Base-by-base conservation (phyloP, 1,140 invertebrate genomes). In the Agraylea sexmaculata region DNA sequence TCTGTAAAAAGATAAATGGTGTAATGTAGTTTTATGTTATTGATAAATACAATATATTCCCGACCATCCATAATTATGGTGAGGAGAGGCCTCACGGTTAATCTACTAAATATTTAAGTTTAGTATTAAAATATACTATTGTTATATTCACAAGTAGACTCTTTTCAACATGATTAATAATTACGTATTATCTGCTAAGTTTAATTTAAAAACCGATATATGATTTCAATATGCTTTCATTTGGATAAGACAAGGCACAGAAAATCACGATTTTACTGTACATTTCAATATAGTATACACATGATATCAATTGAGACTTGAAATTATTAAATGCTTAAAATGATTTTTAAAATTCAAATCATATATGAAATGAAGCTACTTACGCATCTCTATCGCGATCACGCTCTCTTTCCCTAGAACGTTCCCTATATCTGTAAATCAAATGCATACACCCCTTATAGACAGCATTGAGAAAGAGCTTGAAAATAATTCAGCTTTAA, bases 341-440 rank as follows among this genome's bases (percentile, higher is more conserved):
- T n/a, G n/a, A n/a, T n/a, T n/a, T n/a, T n/a, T n/a, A n/a, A n/a
- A n/a, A n/a, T n/a, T n/a, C n/a, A n/a, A n/a, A n/a, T n/a, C n/a
- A n/a, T n/a, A n/a, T n/a, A n/a, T n/a, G n/a, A 38, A 37, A 55
- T 57, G 43, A 52, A 53, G 57, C 56, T 55, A 65, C 69, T 65
- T 77, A 76, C 54, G 75, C 64, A 52, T 79, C 76, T 54, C 74
- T 69, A 51, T 78, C 75, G 47, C 77, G 74, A 51, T 78, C 76
- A 43, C 76, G 68, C 50, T 78, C 75, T 37, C 77, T 60, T 40
- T 79, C 77, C 45, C 70, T 66, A 38, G 70, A 73, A 39, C 68
- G 58, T 58, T 72, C 65, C 51, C 64, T 64, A 58, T 66, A 68
- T 58, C 65, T 68, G 62, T 43, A 64, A 48, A 53, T 50, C 42